These are phyloP conservation scores for Schizotus pectinicornis DNA, from an alignment of 2,888 invertebrate genomes.

Conservation along the genomic window DNA sequence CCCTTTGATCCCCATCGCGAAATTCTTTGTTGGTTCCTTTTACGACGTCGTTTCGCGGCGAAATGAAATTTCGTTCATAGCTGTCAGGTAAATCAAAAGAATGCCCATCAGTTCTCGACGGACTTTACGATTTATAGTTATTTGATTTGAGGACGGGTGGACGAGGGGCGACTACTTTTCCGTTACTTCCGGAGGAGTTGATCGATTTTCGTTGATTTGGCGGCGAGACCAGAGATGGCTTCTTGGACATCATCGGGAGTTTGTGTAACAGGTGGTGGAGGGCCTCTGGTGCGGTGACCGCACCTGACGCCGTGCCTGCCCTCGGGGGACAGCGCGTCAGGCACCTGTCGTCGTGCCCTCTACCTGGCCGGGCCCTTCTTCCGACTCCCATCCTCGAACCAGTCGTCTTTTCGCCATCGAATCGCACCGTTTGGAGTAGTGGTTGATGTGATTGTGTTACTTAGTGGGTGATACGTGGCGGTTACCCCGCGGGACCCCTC, in stretches of 20 bases:
- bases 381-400: not conserved
- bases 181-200: not conserved
- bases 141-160: conserved; percentile 32
- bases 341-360: conserved; percentile 33
- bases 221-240: not conserved
- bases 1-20: conserved; percentile 39
- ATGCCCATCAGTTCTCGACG: conserved; percentile 44
- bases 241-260: too few relatives aligned
- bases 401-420: conserved; percentile 19
- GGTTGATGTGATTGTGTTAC: conserved; percentile 14
- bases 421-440: conserved; percentile 8
- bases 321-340: conserved; percentile 34
- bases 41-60: conserved; percentile 54
- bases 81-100: conserved; percentile 56
- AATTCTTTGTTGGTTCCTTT: conserved; percentile 51
- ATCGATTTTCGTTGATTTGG: not conserved
- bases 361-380: conserved; percentile 19
- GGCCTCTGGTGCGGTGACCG: conserved; percentile 29
- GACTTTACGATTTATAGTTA: conserved; percentile 40
- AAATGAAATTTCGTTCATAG: conserved; percentile 58
- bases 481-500: too few relatives aligned
- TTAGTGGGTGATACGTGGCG: not conserved
- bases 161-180: not conserved
- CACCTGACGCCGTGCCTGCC: conserved; percentile 36
- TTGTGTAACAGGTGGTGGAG: conserved; percentile 29